Evolutionary conservation across 2,797 vertebrate genomes (phyloP), one percentile per base, ranked within the genome.

Genomic region (Onychomys arenicola): DNA sequence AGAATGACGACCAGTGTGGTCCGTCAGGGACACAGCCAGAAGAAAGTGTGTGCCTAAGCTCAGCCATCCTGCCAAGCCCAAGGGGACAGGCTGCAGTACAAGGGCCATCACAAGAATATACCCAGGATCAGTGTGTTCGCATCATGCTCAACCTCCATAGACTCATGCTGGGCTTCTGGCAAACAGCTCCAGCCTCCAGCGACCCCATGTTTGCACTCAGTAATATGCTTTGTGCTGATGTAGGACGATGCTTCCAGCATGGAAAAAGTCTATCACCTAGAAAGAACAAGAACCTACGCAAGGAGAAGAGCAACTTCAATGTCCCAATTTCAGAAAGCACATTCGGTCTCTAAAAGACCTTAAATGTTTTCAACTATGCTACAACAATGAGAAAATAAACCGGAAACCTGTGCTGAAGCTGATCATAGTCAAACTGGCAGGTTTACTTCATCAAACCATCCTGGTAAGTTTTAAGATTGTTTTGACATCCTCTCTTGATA

Each of bases 401-500:
- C 52, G 7, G 29, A 89, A 93, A 89, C 65, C 21, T 82, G 67
- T 32, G 90, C 65, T 80, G 76, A 55, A 89, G 67, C 37, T 93
- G 52, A 59, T 29, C 86, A 85, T 75, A 93, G 89, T 57, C 67
- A 85, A 88, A 97, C 49, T 97, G 96, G 97, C 93, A 98, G 87
- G 75, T 98, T 96, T 81, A 97, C 81, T 98, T 97, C 87, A 29
- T 80, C 73, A 97, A 95, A 92, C 81, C 96, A 91, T 61, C 89
- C 89, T 90, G 94, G 83, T 85, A 97, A 97, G 93, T 12, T 83
- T 43, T 49, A 85, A 93, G 37, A 89, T 97, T 97, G 94, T 98
- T 98, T 98, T 98, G 97, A 98, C 96, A 98, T 87, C 23, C 52
- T 97, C 82, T 77, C 92, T 96, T 96, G 78, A 73, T 96, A 91